Conservation (phyloP, 2,797 vertebrate genomes). For the Pelodytes ibericus region DNA sequence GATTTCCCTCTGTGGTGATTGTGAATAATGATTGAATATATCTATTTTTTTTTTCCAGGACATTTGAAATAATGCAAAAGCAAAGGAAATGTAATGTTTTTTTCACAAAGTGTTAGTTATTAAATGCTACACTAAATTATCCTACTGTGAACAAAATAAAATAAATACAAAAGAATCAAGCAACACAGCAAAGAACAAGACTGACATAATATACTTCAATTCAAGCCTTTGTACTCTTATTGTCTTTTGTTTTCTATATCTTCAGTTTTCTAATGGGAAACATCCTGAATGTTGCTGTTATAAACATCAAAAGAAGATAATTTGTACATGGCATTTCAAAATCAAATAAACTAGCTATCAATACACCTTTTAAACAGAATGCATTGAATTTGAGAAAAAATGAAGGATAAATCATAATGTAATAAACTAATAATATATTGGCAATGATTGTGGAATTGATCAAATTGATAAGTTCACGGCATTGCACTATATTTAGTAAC, state of each 20-base stretch:
- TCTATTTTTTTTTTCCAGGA: too few relatives aligned
- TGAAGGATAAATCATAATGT: not conserved
- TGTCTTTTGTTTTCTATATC: not conserved
- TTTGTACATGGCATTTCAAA: not conserved
- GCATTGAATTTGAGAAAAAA: not conserved
- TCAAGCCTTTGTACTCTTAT: not conserved
- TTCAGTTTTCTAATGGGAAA: not conserved
- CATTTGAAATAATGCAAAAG: not conserved
- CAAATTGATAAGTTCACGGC: too few relatives aligned
- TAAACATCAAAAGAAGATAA: not conserved
- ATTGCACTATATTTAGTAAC: too few relatives aligned
- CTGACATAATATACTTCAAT: conserved; percentile 4
- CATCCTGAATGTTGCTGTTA: not conserved
- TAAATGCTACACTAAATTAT: not conserved
- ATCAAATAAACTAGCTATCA: not conserved
- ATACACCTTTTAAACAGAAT: not conserved
- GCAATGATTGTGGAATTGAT: too few relatives aligned
- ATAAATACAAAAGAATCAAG: not conserved
- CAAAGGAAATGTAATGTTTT: not conserved
- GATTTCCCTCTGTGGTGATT: too few relatives aligned
- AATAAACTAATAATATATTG: too few relatives aligned
- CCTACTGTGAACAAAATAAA: conserved; percentile 5
- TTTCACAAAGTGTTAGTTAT: not conserved
- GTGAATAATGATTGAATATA: too few relatives aligned
- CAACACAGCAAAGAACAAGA: not conserved